Base-by-base conservation (phyloP, 2,113 vertebrate species). In the Pachyramphus minor region DNA sequence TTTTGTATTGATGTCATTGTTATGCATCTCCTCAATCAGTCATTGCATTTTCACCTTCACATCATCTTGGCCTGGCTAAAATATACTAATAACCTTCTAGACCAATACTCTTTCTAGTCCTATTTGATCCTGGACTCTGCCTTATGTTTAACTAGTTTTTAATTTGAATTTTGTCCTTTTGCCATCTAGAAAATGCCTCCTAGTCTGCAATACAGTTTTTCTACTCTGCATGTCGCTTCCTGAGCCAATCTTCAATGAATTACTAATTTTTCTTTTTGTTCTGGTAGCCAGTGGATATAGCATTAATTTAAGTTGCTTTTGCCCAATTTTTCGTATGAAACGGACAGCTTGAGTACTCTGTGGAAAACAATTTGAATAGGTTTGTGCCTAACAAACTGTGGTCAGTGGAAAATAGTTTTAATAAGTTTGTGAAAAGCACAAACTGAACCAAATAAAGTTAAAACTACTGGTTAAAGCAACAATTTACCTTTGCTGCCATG, bases 281-380 rank as follows among this genome's bases (percentile, higher is more conserved):
- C 75, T 92, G 47, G 16, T 58, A 88, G 44, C 31, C 80, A 83
- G 42, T 73, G 67, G 60, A 77, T 92, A n/a, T 45, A 78, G 22
- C 5, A 14, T 49, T 16, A 71, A 62, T 85, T 79, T 83, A 93
- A 87, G 42, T 83, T 85, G 35, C 14, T 94, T 93, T 92, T 88
- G n/a, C 55, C 53, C 35, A 22, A 39, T 83, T 93, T 84, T 84
- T 56, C 55, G 24, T 64, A 44, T 56, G 59, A 79, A 83, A 88
- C 33, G 24, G 63, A 87, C 79, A 93, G 72, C 58, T 84, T 74
- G 63, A 1, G 0, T 86, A 50, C 71, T 49, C 25, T 53, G 21
- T 95, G 66, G 56, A 84, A 94, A 96, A 67, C 15, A 87, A 49
- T 72, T 93, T 81, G 82, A 88, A 86, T 66, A 52, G 74, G 41